Evolutionary conservation across 2,797 vertebrate species (phyloP).

Genomic region (Lutjanus campechanus): DNA sequence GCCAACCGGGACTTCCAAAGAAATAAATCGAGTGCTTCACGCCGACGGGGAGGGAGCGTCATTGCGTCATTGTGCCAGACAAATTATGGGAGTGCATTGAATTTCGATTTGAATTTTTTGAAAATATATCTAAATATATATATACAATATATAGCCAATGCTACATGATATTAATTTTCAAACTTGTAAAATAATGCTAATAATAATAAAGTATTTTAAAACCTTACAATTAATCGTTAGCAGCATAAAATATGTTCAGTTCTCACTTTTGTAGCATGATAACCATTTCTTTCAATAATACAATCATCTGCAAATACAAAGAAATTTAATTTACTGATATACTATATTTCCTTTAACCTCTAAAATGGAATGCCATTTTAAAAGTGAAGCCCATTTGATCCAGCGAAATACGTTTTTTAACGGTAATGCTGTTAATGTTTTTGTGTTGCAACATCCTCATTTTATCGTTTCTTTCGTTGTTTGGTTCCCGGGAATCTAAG

Average conservation of each 20-base stretch:
- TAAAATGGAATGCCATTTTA: not conserved
- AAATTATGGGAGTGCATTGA: constrained; percentile 59
- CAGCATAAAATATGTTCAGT: not conserved
- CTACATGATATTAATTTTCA: not conserved
- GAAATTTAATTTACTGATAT: not conserved
- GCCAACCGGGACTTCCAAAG: not conserved
- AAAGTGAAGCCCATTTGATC: not conserved
- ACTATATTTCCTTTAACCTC: not conserved
- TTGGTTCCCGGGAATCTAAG: not conserved
- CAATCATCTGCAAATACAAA: not conserved
- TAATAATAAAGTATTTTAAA: not conserved
- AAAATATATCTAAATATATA: not conserved
- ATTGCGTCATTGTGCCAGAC: constrained; percentile 58
- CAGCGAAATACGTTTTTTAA: no score
- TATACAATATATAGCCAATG: not conserved
- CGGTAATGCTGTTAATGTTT: not conserved
- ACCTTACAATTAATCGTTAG: not conserved
- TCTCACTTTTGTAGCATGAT: not conserved
- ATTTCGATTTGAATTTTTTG: constrained; percentile 68
- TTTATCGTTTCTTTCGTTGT: not conserved
- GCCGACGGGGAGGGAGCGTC: constrained; percentile 3
- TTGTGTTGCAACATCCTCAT: not conserved
- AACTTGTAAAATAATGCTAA: not conserved
- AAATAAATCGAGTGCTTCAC: constrained; percentile 24
- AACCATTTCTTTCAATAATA: not conserved